Evolutionary conservation across 2,888 invertebrate species (phyloP), one percentile per base, ranked within the genome.

Genomic region (Oxyteleia sp.): DNA sequence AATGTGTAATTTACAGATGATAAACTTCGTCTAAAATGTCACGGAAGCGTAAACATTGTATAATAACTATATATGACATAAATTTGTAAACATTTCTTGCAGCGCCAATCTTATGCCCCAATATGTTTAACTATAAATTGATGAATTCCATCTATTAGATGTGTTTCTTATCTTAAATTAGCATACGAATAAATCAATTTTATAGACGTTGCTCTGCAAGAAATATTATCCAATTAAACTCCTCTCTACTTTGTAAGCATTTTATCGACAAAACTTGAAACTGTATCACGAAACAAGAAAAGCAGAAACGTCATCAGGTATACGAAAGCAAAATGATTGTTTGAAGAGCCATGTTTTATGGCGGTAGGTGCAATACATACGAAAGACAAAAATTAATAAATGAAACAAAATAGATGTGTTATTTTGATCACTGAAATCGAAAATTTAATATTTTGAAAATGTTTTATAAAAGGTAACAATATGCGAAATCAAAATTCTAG

Each of bases 401-500:
- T 23, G 18, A 59, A 23, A 47, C 16, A 61, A 63, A 59, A 66
- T 41, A 82, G 69, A 81, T 69, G 63, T 69, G 26, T 81, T 82
- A 82, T 82, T 82, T 82, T 82, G 69, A 61, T 53, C 80, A 80
- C 68, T 53, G 55, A 80, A 74, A 80, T 53, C 13, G 41, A 82
- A 78, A 72, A 63, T 74, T 75, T n/a, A 23, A 68, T 74, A 78
- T 82, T 82, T 82, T 78, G 32, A 82, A 78, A 29, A 74, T 59
- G 20, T 66, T 74, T 82, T 72, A 72, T 72, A 78, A 71, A 71
- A 3, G 45, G 18, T 72, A 61, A 59, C 26, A 20, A 72, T 66
- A 15, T 69, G 71, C 5, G 23, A 76, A 82, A 80, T 82, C 82
- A 78, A 82, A 82, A 76, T 82, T 72, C 23, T 82, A 76, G 35